Evolutionary conservation across 2,888 invertebrate species (phyloP).

Genomic region (Dolichomitus sp.): DNA sequence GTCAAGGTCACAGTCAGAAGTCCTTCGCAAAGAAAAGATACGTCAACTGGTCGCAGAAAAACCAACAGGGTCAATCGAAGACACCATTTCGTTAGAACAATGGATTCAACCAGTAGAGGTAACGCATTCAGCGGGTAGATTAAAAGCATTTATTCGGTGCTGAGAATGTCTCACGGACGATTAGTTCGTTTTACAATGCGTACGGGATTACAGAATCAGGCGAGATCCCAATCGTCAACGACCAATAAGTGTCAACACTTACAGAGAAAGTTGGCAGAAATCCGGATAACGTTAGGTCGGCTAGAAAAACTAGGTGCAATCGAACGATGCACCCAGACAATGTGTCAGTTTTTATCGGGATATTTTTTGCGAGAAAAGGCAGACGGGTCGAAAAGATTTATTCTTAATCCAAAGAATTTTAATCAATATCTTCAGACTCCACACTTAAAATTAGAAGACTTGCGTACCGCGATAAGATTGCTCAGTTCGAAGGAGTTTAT

Average conservation of each 20-base stretch:
- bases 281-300: not conserved
- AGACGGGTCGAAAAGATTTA: not conserved
- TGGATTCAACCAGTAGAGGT: not conserved
- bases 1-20: not conserved
- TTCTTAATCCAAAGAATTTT: not conserved
- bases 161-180: not conserved
- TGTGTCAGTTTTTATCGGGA: not conserved
- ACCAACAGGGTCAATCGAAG: not conserved
- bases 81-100: not conserved
- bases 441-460: not conserved
- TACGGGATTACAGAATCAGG: not conserved
- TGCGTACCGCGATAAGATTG: not conserved
- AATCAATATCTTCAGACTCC: not conserved
- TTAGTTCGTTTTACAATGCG: not conserved
- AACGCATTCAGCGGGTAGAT: not conserved
- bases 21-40: not conserved
- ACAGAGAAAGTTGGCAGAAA: not conserved
- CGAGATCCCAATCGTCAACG: not conserved
- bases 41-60: not conserved
- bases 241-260: not conserved
- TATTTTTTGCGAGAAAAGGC: not conserved
- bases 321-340: not conserved
- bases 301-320: not conserved
- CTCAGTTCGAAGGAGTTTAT: conserved; percentile 15
- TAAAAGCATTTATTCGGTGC: not conserved